Evolutionary conservation across 1,140 invertebrate species (phyloP).

Genomic region (Drosophila repletoides): DNA sequence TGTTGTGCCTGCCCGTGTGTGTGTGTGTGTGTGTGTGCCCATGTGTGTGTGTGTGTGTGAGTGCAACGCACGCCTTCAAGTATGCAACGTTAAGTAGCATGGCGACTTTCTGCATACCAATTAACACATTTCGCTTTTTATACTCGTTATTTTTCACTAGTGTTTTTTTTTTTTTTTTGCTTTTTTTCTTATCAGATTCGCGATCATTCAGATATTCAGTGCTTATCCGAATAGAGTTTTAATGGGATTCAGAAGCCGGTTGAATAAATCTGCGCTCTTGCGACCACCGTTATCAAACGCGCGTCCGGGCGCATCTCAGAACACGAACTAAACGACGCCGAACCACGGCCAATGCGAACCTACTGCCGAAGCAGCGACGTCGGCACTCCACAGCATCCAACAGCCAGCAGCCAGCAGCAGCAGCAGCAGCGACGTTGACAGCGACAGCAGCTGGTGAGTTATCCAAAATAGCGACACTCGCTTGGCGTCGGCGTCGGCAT

Average conservation of each 20-base stretch:
- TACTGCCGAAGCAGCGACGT: conserved; percentile 37
- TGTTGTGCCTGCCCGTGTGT: conserved; percentile 1
- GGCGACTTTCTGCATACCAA: neutral
- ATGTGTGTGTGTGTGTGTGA: neutral
- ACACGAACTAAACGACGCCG: conserved; percentile 77
- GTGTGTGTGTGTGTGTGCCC: conserved; percentile 17
- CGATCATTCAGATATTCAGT: neutral
- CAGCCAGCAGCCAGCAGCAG: conserved; percentile 4
- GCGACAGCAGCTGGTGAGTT: conserved; percentile 50
- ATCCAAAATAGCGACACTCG: conserved; percentile 62
- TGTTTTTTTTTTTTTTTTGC: neutral
- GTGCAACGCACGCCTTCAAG: conserved; percentile 40
- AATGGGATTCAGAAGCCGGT: conserved; percentile 42
- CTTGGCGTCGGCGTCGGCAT: conserved; percentile 23
- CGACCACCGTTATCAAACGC: conserved; percentile 68
- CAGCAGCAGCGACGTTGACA: conserved; percentile 10
- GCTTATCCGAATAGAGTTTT: conserved; percentile 8
- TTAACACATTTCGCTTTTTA: neutral
- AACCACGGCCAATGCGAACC: conserved; percentile 48
- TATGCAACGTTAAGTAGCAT: conserved; percentile 36
- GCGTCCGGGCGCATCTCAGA: conserved; percentile 79
- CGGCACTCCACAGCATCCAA: conserved; percentile 35
- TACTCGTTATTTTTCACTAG: neutral
- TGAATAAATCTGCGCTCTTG: conserved; percentile 28
- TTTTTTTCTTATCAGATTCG: neutral